These are phyloP conservation scores for Apostichopus japonicus DNA, from an alignment of 35 echinoderm and acorn worm genomes.

Conservation along the genomic window DNA sequence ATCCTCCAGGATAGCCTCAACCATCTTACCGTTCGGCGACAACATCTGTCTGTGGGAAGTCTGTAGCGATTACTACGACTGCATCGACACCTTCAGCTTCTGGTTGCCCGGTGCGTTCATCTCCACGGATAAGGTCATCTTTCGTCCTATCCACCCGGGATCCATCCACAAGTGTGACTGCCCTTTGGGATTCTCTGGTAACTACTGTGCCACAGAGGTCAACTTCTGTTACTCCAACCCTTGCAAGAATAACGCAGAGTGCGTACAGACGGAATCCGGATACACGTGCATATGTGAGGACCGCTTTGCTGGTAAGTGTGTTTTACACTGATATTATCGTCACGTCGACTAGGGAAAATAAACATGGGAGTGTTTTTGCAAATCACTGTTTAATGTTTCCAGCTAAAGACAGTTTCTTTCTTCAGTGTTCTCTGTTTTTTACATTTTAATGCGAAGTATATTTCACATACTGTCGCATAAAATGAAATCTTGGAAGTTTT, in stretches of 20 bases:
- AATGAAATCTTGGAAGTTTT: too few relatives aligned
- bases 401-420: too few relatives aligned
- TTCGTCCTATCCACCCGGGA: constrained; percentile 93
- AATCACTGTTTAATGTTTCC: too few relatives aligned
- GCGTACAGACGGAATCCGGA: constrained; percentile 80
- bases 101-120: constrained; percentile 82
- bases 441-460: too few relatives aligned
- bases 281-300: constrained; percentile 89
- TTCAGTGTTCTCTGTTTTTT: too few relatives aligned
- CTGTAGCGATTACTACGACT: constrained; percentile 76
- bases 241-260: constrained; percentile 80
- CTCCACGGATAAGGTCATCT: constrained; percentile 83
- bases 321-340: too few relatives aligned
- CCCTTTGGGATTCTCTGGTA: constrained; percentile 93
- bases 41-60: constrained; percentile 94
- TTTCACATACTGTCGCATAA: too few relatives aligned
- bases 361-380: too few relatives aligned
- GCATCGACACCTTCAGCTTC: constrained; percentile 84
- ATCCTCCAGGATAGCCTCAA: constrained; percentile 60
- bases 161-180: constrained; percentile 92
- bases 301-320: constrained; percentile 85
- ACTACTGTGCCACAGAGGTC: constrained; percentile 95
- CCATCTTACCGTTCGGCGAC: constrained; percentile 93
- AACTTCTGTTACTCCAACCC: constrained; percentile 99
- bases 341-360: too few relatives aligned